Conservation (phyloP, 2,797 vertebrate species). For the Lagocephalus sceleratus region DNA sequence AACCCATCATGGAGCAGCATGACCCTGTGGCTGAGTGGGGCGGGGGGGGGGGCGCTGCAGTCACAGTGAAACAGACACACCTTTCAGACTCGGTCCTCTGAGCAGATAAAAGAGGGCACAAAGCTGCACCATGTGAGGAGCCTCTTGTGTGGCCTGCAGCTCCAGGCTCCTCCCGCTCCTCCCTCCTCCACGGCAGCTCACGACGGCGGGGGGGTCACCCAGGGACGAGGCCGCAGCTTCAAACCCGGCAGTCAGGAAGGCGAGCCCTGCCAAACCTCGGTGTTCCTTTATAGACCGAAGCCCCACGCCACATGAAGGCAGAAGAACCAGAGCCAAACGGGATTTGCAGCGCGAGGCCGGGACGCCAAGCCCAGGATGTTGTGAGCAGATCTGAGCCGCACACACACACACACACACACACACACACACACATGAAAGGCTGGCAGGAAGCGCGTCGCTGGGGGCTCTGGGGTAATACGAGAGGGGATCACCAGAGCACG, state of each 20-base stretch:
- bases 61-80: conserved; percentile 47
- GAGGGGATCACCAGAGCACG: conserved; percentile 42
- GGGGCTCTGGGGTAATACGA: conserved; percentile 30
- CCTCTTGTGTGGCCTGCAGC: conserved; percentile 55
- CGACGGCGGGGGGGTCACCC: conserved; percentile 52
- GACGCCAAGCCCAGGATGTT: conserved; percentile 23
- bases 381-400: conserved; percentile 10
- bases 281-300: conserved; percentile 56
- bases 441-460: conserved; percentile 7
- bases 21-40: conserved; percentile 52
- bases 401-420: not conserved
- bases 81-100: conserved; percentile 42
- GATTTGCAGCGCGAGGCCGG: conserved; percentile 39
- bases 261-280: conserved; percentile 54
- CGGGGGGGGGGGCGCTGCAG: conserved; percentile 12
- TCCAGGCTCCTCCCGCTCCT: conserved; percentile 32
- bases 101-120: conserved; percentile 23
- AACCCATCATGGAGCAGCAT: conserved; percentile 37
- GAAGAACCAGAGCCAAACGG: conserved; percentile 49
- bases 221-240: conserved; percentile 54
- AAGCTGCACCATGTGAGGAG: conserved; percentile 36
- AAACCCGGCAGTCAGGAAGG: conserved; percentile 39
- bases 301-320: conserved; percentile 53
- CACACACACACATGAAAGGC: conserved; percentile 8
- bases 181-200: conserved; percentile 7